Conservation (phyloP, 2,113 vertebrate species). For the Brachionichthys hirsutus region DNA sequence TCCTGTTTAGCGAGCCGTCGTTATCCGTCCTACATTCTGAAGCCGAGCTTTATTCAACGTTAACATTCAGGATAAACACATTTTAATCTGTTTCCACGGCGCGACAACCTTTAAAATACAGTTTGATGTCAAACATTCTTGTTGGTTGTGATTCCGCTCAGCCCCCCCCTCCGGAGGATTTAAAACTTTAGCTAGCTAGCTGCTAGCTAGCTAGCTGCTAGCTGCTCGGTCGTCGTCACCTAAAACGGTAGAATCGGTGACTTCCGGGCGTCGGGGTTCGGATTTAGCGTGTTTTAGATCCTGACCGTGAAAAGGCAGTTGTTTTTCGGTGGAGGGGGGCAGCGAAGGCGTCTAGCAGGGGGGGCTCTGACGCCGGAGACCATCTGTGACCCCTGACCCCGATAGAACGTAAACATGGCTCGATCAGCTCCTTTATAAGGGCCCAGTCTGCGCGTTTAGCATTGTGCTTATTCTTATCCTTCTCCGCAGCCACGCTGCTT, state of each 20-base stretch:
- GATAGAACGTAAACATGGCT: too few relatives aligned
- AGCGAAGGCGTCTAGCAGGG: constrained; percentile 60
- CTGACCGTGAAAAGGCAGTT: neutral
- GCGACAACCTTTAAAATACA: neutral
- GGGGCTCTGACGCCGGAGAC: constrained; percentile 71
- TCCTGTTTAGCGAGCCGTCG: constrained; percentile 16
- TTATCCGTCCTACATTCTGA: neutral
- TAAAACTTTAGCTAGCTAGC: constrained; percentile 25
- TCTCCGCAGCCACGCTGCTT: too few relatives aligned
- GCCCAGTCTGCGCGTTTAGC: too few relatives aligned
- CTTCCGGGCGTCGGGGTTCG: rapidly evolving
- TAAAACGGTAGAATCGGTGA: rapidly evolving
- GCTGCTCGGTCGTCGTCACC: neutral
- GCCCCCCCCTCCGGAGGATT: constrained; percentile 57
- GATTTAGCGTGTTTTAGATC: neutral
- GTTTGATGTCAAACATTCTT: neutral
- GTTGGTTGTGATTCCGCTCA: neutral
- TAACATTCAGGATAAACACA: neutral
- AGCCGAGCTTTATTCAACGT: neutral
- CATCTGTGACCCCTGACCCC: constrained; percentile 60
- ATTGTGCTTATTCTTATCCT: too few relatives aligned
- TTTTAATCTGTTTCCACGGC: rapidly evolving
- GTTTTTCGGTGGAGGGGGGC: constrained; percentile 34
- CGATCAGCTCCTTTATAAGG: too few relatives aligned
- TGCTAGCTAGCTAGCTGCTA: constrained; percentile 7